Conservation (phyloP, 1,140 invertebrate species). For the Drosophila bifasciata region DNA sequence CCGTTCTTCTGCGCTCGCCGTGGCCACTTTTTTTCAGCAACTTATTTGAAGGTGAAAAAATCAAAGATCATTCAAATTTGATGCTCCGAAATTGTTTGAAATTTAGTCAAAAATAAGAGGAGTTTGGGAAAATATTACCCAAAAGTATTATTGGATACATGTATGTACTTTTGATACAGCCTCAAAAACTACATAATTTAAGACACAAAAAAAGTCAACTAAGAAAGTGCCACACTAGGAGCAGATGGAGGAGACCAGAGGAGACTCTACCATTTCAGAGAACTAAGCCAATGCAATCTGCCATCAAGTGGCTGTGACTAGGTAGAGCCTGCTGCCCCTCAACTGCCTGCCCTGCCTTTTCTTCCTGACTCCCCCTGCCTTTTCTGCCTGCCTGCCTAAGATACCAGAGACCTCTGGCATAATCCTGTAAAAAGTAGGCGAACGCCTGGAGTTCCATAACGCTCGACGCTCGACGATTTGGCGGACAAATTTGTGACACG, state of each 20-base stretch:
- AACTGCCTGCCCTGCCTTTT: neutral
- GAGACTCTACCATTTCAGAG: conserved; percentile 8
- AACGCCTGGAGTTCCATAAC: conserved; percentile 54
- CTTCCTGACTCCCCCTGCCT: conserved; percentile 1
- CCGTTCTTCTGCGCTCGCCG: too few species aligned
- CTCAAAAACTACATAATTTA: too few species aligned
- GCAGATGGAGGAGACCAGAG: neutral
- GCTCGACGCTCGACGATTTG: conserved; percentile 9
- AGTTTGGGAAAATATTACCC: too few species aligned
- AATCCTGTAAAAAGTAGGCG: conserved; percentile 69
- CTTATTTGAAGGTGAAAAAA: too few species aligned
- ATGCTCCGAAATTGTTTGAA: too few species aligned
- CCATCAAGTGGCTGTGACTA: too few species aligned
- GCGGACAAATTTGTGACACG: conserved; percentile 76
- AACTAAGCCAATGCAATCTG: conserved; percentile 28
- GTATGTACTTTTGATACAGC: too few species aligned
- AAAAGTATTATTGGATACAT: too few species aligned
- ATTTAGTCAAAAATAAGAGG: too few species aligned
- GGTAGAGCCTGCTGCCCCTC: neutral
- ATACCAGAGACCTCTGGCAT: conserved; percentile 39
- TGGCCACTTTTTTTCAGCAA: neutral
- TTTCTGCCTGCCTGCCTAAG: conserved; percentile 9
- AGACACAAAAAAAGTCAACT: neutral
- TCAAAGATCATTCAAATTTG: too few species aligned
- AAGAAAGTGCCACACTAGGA: neutral